Evolutionary conservation across 2,113 vertebrate genomes (phyloP).

Genomic region (Thermophis baileyi): DNA sequence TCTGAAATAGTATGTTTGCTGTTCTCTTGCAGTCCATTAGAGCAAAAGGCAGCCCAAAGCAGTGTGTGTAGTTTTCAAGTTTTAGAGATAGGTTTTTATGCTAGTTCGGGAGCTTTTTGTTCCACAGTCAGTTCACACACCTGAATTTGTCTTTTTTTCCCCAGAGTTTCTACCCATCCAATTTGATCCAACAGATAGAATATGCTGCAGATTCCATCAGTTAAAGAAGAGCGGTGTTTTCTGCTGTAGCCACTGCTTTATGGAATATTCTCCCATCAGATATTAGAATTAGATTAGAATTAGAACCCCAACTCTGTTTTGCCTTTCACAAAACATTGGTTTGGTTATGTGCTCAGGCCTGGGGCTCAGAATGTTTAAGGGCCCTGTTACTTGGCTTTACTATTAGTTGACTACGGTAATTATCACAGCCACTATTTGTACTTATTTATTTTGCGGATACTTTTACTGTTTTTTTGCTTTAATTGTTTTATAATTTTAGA

Average conservation of each 20-base stretch:
- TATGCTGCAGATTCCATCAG: neutral
- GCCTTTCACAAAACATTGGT: neutral
- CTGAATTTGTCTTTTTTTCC: neutral
- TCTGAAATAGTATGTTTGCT: neutral
- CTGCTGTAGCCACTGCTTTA: neutral
- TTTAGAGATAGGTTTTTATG: neutral
- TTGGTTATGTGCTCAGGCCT: neutral
- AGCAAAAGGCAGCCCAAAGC: neutral
- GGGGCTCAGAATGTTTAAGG: neutral
- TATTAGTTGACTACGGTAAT: neutral
- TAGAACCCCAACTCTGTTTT: neutral
- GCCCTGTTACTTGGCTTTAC: neutral
- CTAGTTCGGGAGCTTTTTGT: neutral
- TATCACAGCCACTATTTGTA: neutral
- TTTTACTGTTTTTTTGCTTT: neutral
- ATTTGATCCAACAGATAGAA: neutral
- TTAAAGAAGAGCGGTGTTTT: neutral
- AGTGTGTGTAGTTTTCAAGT: neutral
- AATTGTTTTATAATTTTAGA: neutral
- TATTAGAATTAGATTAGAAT: neutral
- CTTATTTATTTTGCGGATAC: neutral
- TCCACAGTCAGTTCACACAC: neutral
- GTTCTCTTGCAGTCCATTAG: neutral
- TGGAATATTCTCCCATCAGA: neutral
- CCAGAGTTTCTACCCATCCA: neutral